phyloP scores from a whole-genome alignment of 2,797 vertebrate species.

The Centropyge bicolor region DNA sequence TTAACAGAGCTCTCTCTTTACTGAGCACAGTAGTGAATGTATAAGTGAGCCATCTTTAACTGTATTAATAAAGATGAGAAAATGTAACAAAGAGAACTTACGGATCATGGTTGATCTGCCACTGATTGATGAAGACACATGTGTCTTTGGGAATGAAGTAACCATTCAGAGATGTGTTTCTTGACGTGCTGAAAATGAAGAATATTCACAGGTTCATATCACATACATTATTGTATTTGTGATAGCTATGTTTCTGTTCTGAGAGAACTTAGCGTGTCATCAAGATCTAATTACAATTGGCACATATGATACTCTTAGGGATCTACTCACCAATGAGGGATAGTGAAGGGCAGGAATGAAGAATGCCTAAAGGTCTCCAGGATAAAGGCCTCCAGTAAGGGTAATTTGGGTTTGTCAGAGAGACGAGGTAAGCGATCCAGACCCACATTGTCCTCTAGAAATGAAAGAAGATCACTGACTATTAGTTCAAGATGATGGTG shows the following conservation, averaged over 20 bases:
- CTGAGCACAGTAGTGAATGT: neutral
- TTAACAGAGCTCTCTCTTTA: neutral
- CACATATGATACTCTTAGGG: neutral
- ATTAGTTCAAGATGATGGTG: neutral
- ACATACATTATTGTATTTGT: neutral
- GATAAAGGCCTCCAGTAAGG: slow-evolving; percentile 90
- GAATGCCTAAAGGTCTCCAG: slow-evolving; percentile 90
- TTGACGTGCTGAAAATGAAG: slow-evolving; percentile 85
- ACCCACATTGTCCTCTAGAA: slow-evolving; percentile 87
- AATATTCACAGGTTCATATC: neutral
- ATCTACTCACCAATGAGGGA: slow-evolving; percentile 90
- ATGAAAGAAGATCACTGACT: neutral
- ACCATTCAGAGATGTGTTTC: slow-evolving; percentile 88
- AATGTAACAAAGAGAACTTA: slow-evolving; percentile 82
- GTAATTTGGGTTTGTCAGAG: slow-evolving; percentile 83
- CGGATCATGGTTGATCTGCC: slow-evolving; percentile 95
- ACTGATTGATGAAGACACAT: slow-evolving; percentile 96
- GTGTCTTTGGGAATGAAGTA: slow-evolving; percentile 93
- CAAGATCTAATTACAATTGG: neutral
- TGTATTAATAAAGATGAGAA: neutral
- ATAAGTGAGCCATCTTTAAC: neutral
- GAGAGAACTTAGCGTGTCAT: neutral
- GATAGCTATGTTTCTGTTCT: neutral
- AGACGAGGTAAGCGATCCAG: slow-evolving; percentile 81
- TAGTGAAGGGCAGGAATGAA: slow-evolving; percentile 93